Conservation (phyloP, 2,797 vertebrate species). For the Scleropages formosus region DNA sequence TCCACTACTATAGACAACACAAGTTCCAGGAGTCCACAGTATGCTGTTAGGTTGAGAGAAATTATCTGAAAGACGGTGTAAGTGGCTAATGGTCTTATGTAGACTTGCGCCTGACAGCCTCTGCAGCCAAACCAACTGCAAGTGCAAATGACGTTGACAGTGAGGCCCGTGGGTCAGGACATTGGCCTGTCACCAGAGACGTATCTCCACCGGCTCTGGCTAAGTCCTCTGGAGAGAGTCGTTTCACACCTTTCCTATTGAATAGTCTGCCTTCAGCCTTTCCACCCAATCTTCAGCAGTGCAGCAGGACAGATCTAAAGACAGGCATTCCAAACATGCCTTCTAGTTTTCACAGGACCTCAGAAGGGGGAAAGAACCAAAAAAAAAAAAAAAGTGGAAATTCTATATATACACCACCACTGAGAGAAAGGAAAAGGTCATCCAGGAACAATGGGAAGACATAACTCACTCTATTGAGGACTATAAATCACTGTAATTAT, state of each 20-base stretch:
- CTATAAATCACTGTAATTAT: constrained; percentile 52
- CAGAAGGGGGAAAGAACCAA: too few species aligned
- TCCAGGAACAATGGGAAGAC: constrained; percentile 33
- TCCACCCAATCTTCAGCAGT: neutral
- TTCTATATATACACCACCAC: constrained; percentile 22
- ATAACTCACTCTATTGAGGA: constrained; percentile 47
- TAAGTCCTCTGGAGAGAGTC: too few species aligned
- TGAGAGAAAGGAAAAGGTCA: constrained; percentile 32
- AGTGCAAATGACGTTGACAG: too few species aligned
- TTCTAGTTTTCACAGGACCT: constrained; percentile 33
- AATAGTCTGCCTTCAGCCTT: constrained; percentile 21
- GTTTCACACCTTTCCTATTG: too few species aligned
- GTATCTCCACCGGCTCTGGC: too few species aligned
- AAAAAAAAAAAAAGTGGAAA: constrained; percentile 29
- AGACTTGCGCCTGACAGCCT: constrained; percentile 29
- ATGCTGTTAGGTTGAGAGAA: neutral
- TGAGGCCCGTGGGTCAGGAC: too few species aligned
- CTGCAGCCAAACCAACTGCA: too few species aligned
- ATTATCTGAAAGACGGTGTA: neutral
- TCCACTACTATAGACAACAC: constrained; percentile 14
- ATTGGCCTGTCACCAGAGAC: too few species aligned
- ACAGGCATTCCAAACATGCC: neutral
- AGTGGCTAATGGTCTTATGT: neutral
- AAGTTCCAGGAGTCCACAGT: constrained; percentile 9
- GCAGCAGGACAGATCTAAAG: neutral